These are phyloP conservation scores for Peucedramus taeniatus DNA, from an alignment of 2,113 vertebrate genomes.

Conservation along the genomic window DNA sequence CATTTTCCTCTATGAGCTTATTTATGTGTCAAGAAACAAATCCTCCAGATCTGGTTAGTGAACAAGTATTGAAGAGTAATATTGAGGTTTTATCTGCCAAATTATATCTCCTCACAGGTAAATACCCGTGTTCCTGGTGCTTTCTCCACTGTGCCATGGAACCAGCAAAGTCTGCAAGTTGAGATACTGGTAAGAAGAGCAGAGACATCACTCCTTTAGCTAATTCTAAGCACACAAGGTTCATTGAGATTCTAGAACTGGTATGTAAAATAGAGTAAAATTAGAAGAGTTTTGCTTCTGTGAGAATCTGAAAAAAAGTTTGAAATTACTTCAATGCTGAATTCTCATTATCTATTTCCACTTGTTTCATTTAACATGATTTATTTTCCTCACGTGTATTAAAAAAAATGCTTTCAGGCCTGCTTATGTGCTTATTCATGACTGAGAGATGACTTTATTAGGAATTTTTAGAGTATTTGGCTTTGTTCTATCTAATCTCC, in stretches of 20 bases:
- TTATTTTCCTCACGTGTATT: not conserved
- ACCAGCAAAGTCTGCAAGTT: not conserved
- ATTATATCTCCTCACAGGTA: not conserved
- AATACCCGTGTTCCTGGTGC: not conserved
- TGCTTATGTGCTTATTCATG: not conserved
- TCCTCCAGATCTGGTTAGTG: not conserved
- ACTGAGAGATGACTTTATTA: not conserved
- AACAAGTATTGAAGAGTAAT: not conserved
- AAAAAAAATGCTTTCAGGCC: not conserved
- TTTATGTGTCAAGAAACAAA: not conserved
- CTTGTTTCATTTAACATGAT: not conserved
- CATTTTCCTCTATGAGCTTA: not conserved
- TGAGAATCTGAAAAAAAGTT: not conserved
- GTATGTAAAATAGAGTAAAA: not conserved
- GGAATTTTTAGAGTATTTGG: not conserved
- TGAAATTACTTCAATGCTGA: not conserved
- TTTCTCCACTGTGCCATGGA: not conserved
- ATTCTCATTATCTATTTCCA: not conserved
- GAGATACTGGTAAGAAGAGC: not conserved
- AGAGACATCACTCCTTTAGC: not conserved
- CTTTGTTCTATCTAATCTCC: not conserved
- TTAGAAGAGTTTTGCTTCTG: not conserved
- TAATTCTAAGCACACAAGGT: not conserved
- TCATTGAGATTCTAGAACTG: not conserved
- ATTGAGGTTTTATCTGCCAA: not conserved